A percentile compares a stretch with the other conserved stretches of the same genome.
Evolutionary conservation across 2,797 vertebrate species (phyloP).

Genomic region (Cygnus olor): DNA sequence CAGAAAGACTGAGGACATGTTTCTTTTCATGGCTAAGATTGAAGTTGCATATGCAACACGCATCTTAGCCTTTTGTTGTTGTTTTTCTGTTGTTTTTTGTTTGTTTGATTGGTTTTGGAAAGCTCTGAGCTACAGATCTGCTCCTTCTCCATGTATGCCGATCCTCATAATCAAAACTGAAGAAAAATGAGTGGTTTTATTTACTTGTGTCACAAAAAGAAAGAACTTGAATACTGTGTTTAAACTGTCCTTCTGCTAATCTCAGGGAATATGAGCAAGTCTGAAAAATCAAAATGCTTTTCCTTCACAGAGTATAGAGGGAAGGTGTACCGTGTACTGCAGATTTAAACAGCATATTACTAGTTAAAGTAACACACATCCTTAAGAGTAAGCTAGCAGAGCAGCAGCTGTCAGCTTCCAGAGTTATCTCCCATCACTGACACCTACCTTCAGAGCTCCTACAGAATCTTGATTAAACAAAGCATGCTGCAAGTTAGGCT

Average conservation of each 20-base stretch:
- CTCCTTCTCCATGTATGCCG: neutral
- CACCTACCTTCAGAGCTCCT: neutral
- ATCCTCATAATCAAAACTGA: neutral
- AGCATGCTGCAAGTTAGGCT: conserved; percentile 28
- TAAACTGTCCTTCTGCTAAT: neutral
- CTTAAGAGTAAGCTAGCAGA: neutral
- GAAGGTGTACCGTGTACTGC: neutral
- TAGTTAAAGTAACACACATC: neutral
- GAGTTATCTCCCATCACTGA: neutral
- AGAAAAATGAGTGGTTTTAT: neutral
- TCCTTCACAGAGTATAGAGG: neutral
- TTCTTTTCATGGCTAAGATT: neutral
- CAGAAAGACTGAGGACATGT: neutral
- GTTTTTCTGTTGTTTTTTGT: too few relatives aligned
- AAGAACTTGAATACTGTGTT: neutral
- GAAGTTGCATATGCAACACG: neutral
- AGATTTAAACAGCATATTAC: neutral
- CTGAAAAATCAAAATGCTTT: neutral
- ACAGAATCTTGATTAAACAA: neutral
- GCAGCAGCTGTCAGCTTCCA: neutral
- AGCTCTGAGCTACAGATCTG: neutral
- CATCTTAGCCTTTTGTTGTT: neutral
- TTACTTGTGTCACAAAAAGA: neutral
- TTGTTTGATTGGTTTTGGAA: neutral
- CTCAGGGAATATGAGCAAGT: neutral